A percentile compares a stretch with the other conserved stretches of the same genome.
Conservation (phyloP, 1,140 invertebrate species). For the Atopsyche davidsoni region DNA sequence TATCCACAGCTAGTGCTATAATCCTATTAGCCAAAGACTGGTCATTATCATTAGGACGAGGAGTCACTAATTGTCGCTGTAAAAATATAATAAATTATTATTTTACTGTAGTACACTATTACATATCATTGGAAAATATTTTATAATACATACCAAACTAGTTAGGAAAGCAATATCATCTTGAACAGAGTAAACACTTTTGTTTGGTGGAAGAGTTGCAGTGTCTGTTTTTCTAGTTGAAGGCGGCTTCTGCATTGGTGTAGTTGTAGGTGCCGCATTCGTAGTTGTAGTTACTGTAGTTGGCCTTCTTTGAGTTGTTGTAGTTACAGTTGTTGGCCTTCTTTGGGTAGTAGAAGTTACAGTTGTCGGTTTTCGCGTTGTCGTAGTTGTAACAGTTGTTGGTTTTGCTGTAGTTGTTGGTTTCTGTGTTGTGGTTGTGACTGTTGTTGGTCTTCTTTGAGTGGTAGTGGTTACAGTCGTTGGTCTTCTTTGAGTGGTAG, state of each 20-base stretch:
- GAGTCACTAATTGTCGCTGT: constrained; percentile 16
- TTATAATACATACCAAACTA: constrained; percentile 40
- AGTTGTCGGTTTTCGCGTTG: constrained; percentile 5
- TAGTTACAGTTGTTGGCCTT: constrained; percentile 16
- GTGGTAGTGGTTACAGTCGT: constrained; percentile 15
- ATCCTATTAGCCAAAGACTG: constrained; percentile 45
- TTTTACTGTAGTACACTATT: neutral
- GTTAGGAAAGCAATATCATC: constrained; percentile 48
- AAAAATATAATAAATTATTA: constrained; percentile 7
- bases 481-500: constrained; percentile 33
- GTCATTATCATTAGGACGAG: constrained; percentile 30
- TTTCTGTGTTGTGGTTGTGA: neutral
- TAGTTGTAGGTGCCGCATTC: constrained; percentile 25
- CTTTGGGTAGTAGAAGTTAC: constrained; percentile 11
- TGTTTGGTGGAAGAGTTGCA: constrained; percentile 15
- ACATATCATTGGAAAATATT: neutral
- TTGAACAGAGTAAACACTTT: constrained; percentile 43
- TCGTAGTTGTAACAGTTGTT: constrained; percentile 7
- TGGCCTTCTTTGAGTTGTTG: neutral
- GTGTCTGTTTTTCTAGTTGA: constrained; percentile 25
- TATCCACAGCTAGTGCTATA: constrained; percentile 47
- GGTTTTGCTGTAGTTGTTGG: constrained; percentile 1
- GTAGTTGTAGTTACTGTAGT: constrained; percentile 1
- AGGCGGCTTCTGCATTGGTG: constrained; percentile 21
- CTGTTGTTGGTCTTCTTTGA: constrained; percentile 18